Conservation (phyloP, 2,113 vertebrate species). For the Thalassoma bifasciatum region DNA sequence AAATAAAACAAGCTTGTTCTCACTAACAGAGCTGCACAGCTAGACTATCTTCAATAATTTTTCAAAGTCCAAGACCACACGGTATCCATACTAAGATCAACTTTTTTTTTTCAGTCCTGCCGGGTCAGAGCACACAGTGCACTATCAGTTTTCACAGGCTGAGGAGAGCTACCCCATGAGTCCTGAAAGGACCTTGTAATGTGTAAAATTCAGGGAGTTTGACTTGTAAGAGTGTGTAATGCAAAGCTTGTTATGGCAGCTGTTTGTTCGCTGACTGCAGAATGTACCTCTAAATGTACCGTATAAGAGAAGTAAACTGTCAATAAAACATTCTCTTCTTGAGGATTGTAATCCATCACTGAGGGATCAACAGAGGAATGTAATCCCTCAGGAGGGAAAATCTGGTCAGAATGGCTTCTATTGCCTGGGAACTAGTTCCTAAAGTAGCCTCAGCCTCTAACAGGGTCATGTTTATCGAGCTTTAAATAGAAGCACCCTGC, state of each 20-base stretch:
- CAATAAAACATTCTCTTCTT: slow-evolving; percentile 34
- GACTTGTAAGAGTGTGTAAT: slow-evolving; percentile 4
- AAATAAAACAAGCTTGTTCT: background rate
- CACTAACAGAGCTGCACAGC: background rate
- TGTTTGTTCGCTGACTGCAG: slow-evolving; percentile 16
- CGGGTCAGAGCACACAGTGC: background rate
- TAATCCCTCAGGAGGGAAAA: slow-evolving; percentile 41
- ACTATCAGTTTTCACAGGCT: background rate
- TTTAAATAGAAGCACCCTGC: slow-evolving; percentile 71
- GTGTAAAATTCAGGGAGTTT: background rate
- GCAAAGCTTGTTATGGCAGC: slow-evolving; percentile 19
- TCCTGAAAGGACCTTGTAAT: background rate
- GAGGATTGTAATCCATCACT: slow-evolving; percentile 44
- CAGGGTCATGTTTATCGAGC: slow-evolving; percentile 72
- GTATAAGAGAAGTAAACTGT: slow-evolving; percentile 2
- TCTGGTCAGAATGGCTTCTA: slow-evolving; percentile 44
- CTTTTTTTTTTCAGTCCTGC: background rate
- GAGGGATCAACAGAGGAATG: slow-evolving; percentile 49
- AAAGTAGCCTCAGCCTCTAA: slow-evolving; percentile 51
- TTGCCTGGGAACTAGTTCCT: slow-evolving; percentile 56
- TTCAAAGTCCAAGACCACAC: background rate
- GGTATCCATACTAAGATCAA: background rate
- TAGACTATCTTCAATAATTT: background rate
- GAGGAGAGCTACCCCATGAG: background rate
- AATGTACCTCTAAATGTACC: slow-evolving; percentile 20